phyloP scores from a whole-genome alignment of 2,888 invertebrate genomes.

The Pedicia rivosa region DNA sequence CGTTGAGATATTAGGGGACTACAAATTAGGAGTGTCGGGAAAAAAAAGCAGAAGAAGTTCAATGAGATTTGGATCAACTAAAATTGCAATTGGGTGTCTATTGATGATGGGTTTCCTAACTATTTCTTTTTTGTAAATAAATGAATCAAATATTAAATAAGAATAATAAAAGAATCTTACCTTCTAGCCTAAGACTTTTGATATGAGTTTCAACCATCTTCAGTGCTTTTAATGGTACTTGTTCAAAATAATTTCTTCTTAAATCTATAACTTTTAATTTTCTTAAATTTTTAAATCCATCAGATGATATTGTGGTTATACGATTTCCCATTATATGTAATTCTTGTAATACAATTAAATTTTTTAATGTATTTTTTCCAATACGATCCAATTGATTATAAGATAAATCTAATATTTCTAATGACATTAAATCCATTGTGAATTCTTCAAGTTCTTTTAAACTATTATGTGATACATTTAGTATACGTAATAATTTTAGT shows the following conservation, averaged over 20 bases:
- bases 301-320: constrained; percentile 59
- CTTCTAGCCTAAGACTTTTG: constrained; percentile 59
- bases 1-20: no score
- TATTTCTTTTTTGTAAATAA: no score
- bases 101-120: no score
- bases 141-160: background rate
- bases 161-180: constrained; percentile 34
- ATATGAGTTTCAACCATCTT: constrained; percentile 69
- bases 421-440: constrained; percentile 54
- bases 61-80: no score
- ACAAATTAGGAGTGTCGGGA: no score
- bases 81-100: no score
- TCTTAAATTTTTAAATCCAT: constrained; percentile 59
- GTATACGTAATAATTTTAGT: constrained; percentile 48
- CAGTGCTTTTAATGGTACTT: constrained; percentile 61
- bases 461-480: constrained; percentile 73
- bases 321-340: constrained; percentile 69
- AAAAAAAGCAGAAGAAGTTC: no score
- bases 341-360: constrained; percentile 60
- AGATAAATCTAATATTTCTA: constrained; percentile 68
- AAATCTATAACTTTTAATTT: constrained; percentile 63
- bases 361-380: constrained; percentile 56
- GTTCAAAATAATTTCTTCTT: constrained; percentile 68
- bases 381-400: constrained; percentile 68
- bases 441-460: constrained; percentile 70